Percentiles rank a stretch among this genome's conserved stretches.
phyloP scores from a whole-genome alignment of 2,888 invertebrate species.

The Rotaria socialis region DNA sequence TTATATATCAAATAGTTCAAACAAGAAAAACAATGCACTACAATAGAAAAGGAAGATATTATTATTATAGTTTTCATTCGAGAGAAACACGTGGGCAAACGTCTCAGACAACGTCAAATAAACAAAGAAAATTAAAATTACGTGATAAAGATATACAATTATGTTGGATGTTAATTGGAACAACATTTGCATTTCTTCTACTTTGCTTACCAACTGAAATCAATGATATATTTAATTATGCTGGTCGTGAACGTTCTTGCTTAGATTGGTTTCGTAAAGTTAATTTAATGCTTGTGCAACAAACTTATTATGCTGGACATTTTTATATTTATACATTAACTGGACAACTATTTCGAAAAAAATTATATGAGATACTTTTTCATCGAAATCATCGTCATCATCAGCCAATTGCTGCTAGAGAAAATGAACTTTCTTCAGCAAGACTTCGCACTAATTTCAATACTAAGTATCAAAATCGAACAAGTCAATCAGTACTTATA shows the following conservation, averaged over 20 bases:
- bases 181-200: slow-evolving; percentile 17
- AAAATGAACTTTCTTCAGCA: not conserved
- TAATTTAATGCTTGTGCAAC: not conserved
- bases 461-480: not conserved
- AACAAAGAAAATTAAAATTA: not conserved
- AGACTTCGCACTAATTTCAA: not conserved
- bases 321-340: slow-evolving; percentile 26
- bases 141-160: slow-evolving; percentile 36
- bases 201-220: slow-evolving; percentile 30
- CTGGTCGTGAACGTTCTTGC: not conserved
- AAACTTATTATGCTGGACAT: slow-evolving; percentile 12
- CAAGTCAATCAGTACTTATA: not conserved
- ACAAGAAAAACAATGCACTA: not conserved
- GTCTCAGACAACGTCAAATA: not conserved
- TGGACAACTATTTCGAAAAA: not conserved
- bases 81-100: not conserved
- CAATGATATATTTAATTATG: not conserved
- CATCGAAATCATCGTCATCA: not conserved
- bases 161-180: slow-evolving; percentile 31
- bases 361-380: not conserved
- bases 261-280: slow-evolving; percentile 11
- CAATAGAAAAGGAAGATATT: not conserved
- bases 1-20: slow-evolving; percentile 18
- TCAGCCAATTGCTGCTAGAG: not conserved
- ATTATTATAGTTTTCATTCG: slow-evolving; percentile 3